Evolutionary conservation across 1,140 invertebrate genomes (phyloP).

Genomic region (Subanguina moxae): DNA sequence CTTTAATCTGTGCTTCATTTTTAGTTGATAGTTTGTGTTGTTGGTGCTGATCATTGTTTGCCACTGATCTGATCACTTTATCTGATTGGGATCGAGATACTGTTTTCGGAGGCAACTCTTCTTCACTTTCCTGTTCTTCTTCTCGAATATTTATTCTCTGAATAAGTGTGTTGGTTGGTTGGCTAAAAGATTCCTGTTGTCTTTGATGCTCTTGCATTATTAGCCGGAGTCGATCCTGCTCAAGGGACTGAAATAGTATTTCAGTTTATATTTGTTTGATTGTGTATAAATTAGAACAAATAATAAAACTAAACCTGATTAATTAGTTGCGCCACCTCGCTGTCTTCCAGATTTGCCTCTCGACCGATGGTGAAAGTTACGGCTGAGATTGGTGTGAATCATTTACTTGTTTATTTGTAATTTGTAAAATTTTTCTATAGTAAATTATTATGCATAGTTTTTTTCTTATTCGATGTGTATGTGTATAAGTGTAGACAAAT

Average conservation of each 20-base stretch:
- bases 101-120: neutral
- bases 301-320: neutral
- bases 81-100: neutral
- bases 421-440: too few relatives aligned
- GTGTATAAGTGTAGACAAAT: too few relatives aligned
- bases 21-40: neutral
- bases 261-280: slow-evolving; percentile 6
- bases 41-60: neutral
- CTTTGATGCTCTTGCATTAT: neutral
- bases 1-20: slow-evolving; percentile 20
- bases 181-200: neutral
- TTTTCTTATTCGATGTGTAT: too few relatives aligned
- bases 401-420: too few relatives aligned
- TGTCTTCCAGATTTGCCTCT: slow-evolving; percentile 54
- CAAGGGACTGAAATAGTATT: slow-evolving; percentile 11
- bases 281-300: neutral
- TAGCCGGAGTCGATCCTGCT: slow-evolving; percentile 21
- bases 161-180: too few relatives aligned
- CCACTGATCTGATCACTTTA: neutral
- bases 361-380: slow-evolving; percentile 65
- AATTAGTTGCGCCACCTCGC: slow-evolving; percentile 53
- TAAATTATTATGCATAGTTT: too few relatives aligned
- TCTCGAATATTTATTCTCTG: too few relatives aligned
- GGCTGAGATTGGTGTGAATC: too few relatives aligned
- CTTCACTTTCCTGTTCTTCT: neutral